A percentile compares a stretch with the other conserved stretches of the same genome.
These are phyloP conservation scores for Amphiprion ocellaris DNA, from an alignment of 2,113 vertebrate species.

Conservation along the genomic window DNA sequence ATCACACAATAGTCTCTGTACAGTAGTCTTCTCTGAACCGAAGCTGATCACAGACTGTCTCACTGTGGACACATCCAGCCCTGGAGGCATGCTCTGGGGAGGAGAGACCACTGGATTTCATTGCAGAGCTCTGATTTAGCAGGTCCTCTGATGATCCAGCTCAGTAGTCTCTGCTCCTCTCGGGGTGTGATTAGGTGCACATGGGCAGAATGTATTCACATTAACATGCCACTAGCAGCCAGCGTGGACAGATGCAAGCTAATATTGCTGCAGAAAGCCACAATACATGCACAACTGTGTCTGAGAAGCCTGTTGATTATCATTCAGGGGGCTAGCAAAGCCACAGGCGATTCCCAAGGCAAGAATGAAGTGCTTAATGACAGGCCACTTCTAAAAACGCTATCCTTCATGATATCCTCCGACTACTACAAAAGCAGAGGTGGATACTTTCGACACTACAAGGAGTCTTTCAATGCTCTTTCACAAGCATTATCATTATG, in stretches of 20 bases:
- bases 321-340: slow-evolving; percentile 26
- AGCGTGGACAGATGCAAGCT: slow-evolving; percentile 30
- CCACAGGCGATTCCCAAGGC: slow-evolving; percentile 43
- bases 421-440: slow-evolving; percentile 32
- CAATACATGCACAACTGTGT: slow-evolving; percentile 7
- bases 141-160: slow-evolving; percentile 54
- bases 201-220: slow-evolving; percentile 33
- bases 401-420: slow-evolving; percentile 39
- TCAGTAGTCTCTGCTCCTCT: slow-evolving; percentile 38
- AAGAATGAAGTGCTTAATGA: slow-evolving; percentile 44
- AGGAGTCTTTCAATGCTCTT: slow-evolving; percentile 36
- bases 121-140: slow-evolving; percentile 49
- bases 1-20: slow-evolving; percentile 6
- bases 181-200: slow-evolving; percentile 38
- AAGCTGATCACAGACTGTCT: slow-evolving; percentile 69
- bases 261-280: slow-evolving; percentile 28
- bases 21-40: slow-evolving; percentile 37
- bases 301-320: slow-evolving; percentile 56
- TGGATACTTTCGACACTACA: slow-evolving; percentile 13
- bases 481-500: slow-evolving; percentile 58
- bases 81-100: slow-evolving; percentile 65
- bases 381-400: slow-evolving; percentile 29
- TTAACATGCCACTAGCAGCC: slow-evolving; percentile 47
- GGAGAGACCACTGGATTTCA: slow-evolving; percentile 56
- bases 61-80: slow-evolving; percentile 70